Conservation (phyloP, 2,113 vertebrate genomes). For the Platichthys stellatus region DNA sequence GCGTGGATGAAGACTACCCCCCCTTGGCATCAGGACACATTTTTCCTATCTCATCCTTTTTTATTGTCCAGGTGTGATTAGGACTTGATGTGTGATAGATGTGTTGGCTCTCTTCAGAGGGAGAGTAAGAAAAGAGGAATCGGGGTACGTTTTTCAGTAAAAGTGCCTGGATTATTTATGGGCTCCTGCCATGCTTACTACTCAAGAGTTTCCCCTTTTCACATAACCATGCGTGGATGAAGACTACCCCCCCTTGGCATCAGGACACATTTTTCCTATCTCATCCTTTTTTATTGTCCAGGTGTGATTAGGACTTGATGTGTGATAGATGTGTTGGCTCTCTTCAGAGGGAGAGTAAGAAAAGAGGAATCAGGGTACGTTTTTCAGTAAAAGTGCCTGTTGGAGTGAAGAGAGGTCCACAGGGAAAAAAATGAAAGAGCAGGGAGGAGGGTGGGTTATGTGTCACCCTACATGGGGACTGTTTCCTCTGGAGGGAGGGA, state of each 20-base stretch:
- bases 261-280: background rate
- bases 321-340: background rate
- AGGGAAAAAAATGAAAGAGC: background rate
- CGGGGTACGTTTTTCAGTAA: constrained; percentile 4
- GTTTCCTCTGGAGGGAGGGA: constrained; percentile 50
- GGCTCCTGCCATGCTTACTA: background rate
- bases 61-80: constrained; percentile 23
- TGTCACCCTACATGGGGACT: constrained; percentile 65
- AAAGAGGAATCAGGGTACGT: background rate
- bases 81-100: constrained; percentile 12
- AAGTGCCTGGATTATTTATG: too few relatives aligned
- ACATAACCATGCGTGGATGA: background rate
- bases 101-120: background rate
- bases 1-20: background rate
- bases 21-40: constrained; percentile 1
- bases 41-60: constrained; percentile 12
- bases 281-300: constrained; percentile 29
- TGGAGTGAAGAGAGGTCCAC: constrained; percentile 30
- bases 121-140: background rate
- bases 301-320: constrained; percentile 24
- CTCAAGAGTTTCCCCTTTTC: constrained; percentile 17
- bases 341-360: background rate
- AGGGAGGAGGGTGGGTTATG: constrained; percentile 32
- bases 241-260: background rate
- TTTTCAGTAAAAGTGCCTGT: constrained; percentile 13